Base-by-base conservation (phyloP, 1,140 invertebrate genomes). In the Panagrolaimus sp. region DNA sequence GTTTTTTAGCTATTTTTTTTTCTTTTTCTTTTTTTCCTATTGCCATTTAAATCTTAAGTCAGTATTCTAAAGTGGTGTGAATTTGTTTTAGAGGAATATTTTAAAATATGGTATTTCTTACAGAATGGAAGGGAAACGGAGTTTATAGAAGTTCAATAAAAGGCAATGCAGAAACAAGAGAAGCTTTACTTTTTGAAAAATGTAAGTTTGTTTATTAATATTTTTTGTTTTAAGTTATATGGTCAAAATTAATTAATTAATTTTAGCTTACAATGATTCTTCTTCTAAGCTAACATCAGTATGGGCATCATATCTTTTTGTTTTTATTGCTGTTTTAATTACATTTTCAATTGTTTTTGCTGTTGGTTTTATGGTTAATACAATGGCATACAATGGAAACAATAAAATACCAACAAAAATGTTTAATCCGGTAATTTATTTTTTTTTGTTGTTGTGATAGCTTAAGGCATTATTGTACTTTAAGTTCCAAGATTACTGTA, bases 131-230 rank as follows among this genome's bases (percentile, higher is more conserved):
- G 23, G 1, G 69, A n/a, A 57, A n/a, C 20, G 38, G 46, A 47
- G 23, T 72, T 67, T n/a, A 68, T 57, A 13, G 13, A 23, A 53
- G 66, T 67, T 45, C 65, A 23, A 45, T 27, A 42, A 14, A 25
- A 16, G 43, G 87, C 0, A 93, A 93, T 86, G 92, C 92, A 3
- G 89, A 91, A 66, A 97, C 84, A 0, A 96, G 91, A 86, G 94
- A 92, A 78, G 88, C 90, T 78, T 90, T 91, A 84, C 96, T 92
- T 47, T 91, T 91, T 77, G 92, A 92, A 20, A 96, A 87, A 14
- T 92, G 92, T 53, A 89, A 88, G 84, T 92, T n/a, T 90, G 85
- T 91, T 95, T 69, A 84, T 86, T 74, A 67, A 69, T 20, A 51
- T 4, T 38, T 38, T 38, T 4, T 4, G 31, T 7, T 38, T 38